Evolutionary conservation across 2,113 vertebrate genomes (phyloP).

Genomic region (Noctilio leporinus): DNA sequence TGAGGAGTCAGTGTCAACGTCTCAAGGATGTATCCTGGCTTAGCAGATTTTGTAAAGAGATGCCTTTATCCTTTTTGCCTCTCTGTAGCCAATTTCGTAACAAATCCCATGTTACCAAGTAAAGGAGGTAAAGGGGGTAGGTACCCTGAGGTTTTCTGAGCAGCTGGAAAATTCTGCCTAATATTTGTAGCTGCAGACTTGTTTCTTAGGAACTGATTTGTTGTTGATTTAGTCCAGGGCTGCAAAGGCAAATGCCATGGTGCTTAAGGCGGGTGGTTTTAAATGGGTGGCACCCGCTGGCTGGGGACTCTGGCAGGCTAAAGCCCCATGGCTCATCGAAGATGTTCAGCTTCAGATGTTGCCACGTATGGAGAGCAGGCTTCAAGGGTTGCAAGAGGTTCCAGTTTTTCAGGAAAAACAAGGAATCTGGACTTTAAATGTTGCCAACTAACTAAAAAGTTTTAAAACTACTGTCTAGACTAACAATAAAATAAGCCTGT

Average conservation of each 20-base stretch:
- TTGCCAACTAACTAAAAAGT: background rate
- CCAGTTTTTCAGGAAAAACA: conserved; percentile 38
- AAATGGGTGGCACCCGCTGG: background rate
- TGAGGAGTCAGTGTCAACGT: background rate
- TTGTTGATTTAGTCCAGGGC: background rate
- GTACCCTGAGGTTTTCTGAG: background rate
- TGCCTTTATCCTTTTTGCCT: background rate
- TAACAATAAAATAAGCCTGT: background rate
- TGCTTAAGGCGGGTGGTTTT: background rate
- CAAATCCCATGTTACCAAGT: background rate
- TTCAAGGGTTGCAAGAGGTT: background rate
- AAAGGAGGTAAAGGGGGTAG: background rate
- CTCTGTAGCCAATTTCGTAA: background rate
- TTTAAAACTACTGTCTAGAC: background rate
- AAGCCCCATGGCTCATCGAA: background rate
- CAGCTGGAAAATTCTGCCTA: background rate
- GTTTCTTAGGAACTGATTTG: background rate
- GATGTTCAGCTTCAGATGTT: background rate
- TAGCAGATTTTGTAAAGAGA: background rate
- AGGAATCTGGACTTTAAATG: background rate
- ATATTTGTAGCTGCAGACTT: background rate
- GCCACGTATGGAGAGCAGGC: background rate
- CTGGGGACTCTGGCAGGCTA: background rate
- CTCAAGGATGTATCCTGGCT: background rate
- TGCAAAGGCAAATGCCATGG: background rate